Conservation (phyloP, 2,888 invertebrate species). For the Hydroisotoma schaefferi region DNA sequence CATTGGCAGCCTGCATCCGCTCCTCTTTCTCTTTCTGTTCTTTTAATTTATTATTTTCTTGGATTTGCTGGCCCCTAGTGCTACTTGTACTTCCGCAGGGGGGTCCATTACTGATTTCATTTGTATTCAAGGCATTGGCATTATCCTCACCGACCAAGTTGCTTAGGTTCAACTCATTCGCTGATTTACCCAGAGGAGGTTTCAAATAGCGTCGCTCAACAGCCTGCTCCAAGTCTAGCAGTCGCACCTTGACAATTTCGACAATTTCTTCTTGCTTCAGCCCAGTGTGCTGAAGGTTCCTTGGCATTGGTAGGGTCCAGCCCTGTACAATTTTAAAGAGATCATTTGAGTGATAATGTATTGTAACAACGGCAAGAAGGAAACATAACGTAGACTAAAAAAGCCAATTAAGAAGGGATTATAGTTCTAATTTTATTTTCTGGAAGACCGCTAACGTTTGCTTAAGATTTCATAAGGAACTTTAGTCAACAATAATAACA, state of each 20-base stretch:
- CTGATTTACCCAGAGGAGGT: slow-evolving; percentile 70
- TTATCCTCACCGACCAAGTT: slow-evolving; percentile 25
- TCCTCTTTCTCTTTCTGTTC: slow-evolving; percentile 20
- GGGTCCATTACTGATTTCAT: slow-evolving; percentile 12
- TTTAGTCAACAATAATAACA: too few species aligned
- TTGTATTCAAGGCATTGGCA: slow-evolving; percentile 4
- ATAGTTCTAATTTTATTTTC: neutral
- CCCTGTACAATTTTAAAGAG: slow-evolving; percentile 1
- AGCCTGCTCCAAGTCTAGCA: slow-evolving; percentile 79
- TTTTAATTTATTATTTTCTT: slow-evolving; percentile 27
- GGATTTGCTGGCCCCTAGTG: slow-evolving; percentile 23
- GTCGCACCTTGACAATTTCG: slow-evolving; percentile 65
- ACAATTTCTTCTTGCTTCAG: slow-evolving; percentile 49
- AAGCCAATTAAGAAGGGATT: too few species aligned
- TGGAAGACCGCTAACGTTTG: too few species aligned
- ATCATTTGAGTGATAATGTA: too few species aligned
- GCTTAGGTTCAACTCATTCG: slow-evolving; percentile 38
- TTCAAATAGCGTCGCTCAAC: slow-evolving; percentile 91
- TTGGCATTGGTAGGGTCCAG: slow-evolving; percentile 13
- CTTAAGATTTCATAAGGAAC: too few species aligned
- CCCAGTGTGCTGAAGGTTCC: slow-evolving; percentile 8
- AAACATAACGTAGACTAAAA: too few species aligned
- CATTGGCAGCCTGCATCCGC: slow-evolving; percentile 9
- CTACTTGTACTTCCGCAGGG: slow-evolving; percentile 16
- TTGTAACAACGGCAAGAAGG: too few species aligned